These are phyloP conservation scores for Leptinotarsa peninsularis DNA, from an alignment of 2,888 invertebrate genomes.

Conservation along the genomic window DNA sequence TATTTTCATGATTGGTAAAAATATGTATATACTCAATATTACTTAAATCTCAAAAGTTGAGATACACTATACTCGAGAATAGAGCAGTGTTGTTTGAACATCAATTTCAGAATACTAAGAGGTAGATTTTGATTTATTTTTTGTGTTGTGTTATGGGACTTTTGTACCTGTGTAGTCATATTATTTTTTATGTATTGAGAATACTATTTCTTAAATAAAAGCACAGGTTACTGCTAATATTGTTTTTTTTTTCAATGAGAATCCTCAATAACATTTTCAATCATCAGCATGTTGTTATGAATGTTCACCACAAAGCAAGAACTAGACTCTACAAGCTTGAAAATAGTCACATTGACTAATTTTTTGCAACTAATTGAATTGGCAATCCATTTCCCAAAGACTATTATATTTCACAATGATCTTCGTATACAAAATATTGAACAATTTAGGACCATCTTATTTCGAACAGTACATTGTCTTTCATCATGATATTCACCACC, in stretches of 20 bases:
- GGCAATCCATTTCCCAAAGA: too few relatives aligned
- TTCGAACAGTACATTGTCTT: too few relatives aligned
- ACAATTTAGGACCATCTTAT: too few relatives aligned
- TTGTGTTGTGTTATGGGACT: not conserved
- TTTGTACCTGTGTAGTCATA: constrained; percentile 13
- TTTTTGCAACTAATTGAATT: too few relatives aligned
- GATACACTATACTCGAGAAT: not conserved
- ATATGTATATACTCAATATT: not conserved
- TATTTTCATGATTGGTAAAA: not conserved
- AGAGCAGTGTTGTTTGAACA: not conserved
- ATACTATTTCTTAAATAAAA: constrained; percentile 6
- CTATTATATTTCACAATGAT: too few relatives aligned
- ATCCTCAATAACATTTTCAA: not conserved
- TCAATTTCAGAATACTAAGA: not conserved
- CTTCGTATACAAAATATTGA: too few relatives aligned
- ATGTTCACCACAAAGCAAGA: too few relatives aligned
- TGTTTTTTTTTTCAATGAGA: not conserved
- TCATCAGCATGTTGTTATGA: not conserved
- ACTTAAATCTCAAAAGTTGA: not conserved
- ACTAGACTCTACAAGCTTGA: too few relatives aligned
- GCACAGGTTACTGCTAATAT: not conserved
- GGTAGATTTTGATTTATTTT: not conserved
- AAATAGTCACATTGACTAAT: too few relatives aligned
- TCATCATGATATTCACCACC: too few relatives aligned
- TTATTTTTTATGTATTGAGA: constrained; percentile 4